Conservation (phyloP, 1,140 invertebrate species). For the Chelonus insularis region DNA sequence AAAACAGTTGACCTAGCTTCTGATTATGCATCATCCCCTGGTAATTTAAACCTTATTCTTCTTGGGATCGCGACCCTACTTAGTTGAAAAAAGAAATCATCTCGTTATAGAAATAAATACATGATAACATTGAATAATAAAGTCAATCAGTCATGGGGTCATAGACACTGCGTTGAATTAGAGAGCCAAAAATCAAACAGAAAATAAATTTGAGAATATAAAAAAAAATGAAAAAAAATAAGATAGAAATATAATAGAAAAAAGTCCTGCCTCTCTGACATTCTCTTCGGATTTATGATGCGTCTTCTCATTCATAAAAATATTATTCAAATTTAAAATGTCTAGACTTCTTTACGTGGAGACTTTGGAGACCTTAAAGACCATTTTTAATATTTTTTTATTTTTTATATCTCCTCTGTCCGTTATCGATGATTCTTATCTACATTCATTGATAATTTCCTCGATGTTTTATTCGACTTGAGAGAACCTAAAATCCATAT, state of each 20-base stretch:
- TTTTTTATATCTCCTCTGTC: not conserved
- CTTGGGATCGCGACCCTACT: too few relatives aligned
- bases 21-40: too few relatives aligned
- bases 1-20: too few relatives aligned
- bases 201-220: not conserved
- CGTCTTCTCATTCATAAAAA: conserved; percentile 59
- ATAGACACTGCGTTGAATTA: conserved; percentile 12
- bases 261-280: too few relatives aligned
- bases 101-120: conserved; percentile 56
- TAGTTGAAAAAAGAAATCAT: too few relatives aligned
- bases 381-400: not conserved
- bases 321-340: conserved; percentile 60
- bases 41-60: too few relatives aligned
- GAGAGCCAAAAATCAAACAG: conserved; percentile 4
- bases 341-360: conserved; percentile 43
- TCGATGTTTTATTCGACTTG: not conserved
- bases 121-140: conserved; percentile 57
- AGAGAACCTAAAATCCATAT: not conserved
- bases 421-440: conserved; percentile 38
- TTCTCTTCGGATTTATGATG: conserved; percentile 52
- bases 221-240: too few relatives aligned
- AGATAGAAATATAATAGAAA: not conserved
- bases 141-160: conserved; percentile 53
- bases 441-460: conserved; percentile 38
- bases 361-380: not conserved